A percentile compares a stretch with the other conserved stretches of the same genome.
phyloP scores from a whole-genome alignment of 1,140 invertebrate species.

The Octopus bimaculoides region DNA sequence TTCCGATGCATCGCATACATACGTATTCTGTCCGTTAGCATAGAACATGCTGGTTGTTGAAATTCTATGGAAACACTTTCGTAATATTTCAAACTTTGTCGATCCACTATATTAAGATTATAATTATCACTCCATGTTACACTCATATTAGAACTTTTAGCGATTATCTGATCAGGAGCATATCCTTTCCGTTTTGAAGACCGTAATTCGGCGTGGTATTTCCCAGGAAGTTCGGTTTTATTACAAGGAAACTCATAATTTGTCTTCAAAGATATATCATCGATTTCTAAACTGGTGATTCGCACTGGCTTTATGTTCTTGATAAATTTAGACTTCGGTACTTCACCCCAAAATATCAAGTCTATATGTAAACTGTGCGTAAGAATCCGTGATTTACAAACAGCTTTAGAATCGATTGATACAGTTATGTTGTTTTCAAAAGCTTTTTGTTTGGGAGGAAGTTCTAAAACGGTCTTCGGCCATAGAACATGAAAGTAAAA shows the following conservation, averaged over 20 bases:
- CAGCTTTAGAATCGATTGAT: conserved; percentile 29
- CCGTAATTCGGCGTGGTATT: conserved; percentile 33
- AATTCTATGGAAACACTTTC: conserved; percentile 28
- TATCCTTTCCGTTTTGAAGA: conserved; percentile 10
- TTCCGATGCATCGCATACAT: conserved; percentile 27
- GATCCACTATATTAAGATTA: conserved; percentile 19
- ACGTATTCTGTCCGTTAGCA: conserved; percentile 32
- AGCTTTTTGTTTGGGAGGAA: conserved; percentile 33
- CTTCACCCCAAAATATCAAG: conserved; percentile 25
- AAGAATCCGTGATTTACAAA: conserved; percentile 30
- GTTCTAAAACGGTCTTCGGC: conserved; percentile 31
- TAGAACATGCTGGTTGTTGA: conserved; percentile 34
- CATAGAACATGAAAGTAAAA: conserved; percentile 30
- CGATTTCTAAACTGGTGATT: neutral
- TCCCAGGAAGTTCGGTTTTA: conserved; percentile 37
- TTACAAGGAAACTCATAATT: conserved; percentile 28
- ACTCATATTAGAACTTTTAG: conserved; percentile 30
- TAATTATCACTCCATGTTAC: conserved; percentile 35
- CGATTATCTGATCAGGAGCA: neutral
- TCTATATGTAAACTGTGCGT: conserved; percentile 28
- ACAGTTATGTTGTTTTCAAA: conserved; percentile 30
- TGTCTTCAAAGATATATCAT: conserved; percentile 15
- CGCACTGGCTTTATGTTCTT: conserved; percentile 6
- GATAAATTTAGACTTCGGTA: neutral
- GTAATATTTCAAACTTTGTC: conserved; percentile 34